Base-by-base conservation (phyloP, 2,888 invertebrate species). In the Branchipolynoe longqiensis region DNA sequence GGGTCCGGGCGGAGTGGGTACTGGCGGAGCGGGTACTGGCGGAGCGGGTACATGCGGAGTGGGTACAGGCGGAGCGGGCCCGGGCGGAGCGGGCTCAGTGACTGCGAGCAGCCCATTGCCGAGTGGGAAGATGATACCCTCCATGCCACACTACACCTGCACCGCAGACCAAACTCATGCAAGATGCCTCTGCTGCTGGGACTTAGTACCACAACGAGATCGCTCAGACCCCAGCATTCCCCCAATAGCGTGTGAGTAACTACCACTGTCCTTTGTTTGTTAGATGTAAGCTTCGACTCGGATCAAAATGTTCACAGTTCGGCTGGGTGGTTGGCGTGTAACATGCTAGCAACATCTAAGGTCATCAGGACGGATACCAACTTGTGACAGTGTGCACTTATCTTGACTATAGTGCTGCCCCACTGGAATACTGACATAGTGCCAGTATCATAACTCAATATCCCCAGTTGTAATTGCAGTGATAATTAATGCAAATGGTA, bases 151-250 rank as follows among this genome's bases (percentile, higher is more conserved):
- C 0, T 91, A 88, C 88, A 85, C 85, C 0, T 93, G 93, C 88
- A 31, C 25, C 0, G 73, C 85, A 1, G 87, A 87, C 40, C 92
- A 92, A 89, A 92, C 91, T 86, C 93, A 93, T 89, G 89, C 92
- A 0, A 82, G 93, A 85, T 93, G 93, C 87, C 90, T 91, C 87
- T 93, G 93, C 86, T 93, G 93, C 88, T 82, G 93, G 85, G 91
- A 92, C 83, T 91, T 92, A 6, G 91, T 93, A 90, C 93, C 93
- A 4, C 92, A 93, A 84, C 87, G 92, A 22, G 6, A 56, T 0
- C 88, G 88, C 33, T 59, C 83, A 31, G 64, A 28, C 0, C 62
- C 54, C 18, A 33, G 73, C 1, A 31, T 89, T 3, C 90, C 90
- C 28, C 89, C 90, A 38, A 91, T 90, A 64, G 90, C 90, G 69